Evolutionary conservation across 1,140 invertebrate species (phyloP).

Genomic region (Papilio aristodemus): DNA sequence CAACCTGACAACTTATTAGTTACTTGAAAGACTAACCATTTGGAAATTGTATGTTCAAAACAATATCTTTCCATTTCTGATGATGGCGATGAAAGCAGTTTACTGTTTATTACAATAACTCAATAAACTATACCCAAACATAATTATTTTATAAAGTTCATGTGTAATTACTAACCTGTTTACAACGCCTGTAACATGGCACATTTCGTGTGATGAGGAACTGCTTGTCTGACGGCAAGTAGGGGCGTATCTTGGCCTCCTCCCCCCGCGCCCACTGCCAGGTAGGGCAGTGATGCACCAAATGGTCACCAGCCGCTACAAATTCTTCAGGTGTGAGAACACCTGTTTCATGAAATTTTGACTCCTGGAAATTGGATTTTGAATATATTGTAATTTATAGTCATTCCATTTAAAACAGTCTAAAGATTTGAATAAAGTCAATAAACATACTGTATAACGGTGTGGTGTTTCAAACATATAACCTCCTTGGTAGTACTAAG

Average conservation of each 20-base stretch:
- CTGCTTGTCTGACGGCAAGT: constrained; percentile 97
- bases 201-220: constrained; percentile 98
- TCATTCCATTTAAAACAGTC: too few relatives aligned
- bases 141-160: too few relatives aligned
- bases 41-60: too few relatives aligned
- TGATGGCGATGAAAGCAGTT: too few relatives aligned
- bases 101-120: too few relatives aligned
- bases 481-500: too few relatives aligned
- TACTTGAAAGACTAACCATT: too few relatives aligned
- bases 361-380: constrained; percentile 85
- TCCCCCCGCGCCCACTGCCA: constrained; percentile 99
- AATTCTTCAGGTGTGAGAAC: constrained; percentile 98
- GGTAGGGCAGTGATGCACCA: constrained; percentile 99
- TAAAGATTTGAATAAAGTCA: not conserved
- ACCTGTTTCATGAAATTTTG: constrained; percentile 98
- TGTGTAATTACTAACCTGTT: constrained; percentile 84
- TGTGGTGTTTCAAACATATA: too few relatives aligned
- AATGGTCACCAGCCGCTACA: constrained; percentile 97
- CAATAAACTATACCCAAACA: too few relatives aligned
- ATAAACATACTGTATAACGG: too few relatives aligned
- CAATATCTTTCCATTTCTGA: too few relatives aligned
- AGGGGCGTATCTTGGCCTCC: constrained; percentile 90
- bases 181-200: constrained; percentile 95
- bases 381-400: too few relatives aligned
- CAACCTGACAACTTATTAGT: not conserved